Evolutionary conservation across 1,140 invertebrate species (phyloP), one percentile per base, ranked within the genome.

Genomic region (Drosophila azteca): DNA sequence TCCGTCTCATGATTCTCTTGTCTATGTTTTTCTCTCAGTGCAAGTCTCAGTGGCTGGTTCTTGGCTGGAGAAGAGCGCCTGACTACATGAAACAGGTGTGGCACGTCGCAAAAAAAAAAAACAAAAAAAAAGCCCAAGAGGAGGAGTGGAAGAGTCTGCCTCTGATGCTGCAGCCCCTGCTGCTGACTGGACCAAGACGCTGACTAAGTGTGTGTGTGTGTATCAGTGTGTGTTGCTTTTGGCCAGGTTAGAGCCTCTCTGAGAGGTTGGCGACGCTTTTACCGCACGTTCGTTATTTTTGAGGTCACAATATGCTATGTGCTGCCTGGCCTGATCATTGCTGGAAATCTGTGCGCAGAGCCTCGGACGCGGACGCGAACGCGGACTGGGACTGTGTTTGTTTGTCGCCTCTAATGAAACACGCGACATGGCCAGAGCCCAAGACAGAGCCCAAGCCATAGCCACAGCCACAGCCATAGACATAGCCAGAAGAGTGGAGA

Each of bases 221-320:
- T 63, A 65, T 60, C 51, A 55, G 26, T 26, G 24, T 26, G 48
- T 64, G 67, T 35, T 43, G 41, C 58, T 83, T 84, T 73, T 68
- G 52, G 58, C 68, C 65, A 58, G 67, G 67, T 70, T 70, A 69
- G 65, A 69, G 67, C 64, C 35, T 39, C 35, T 70, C 44, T 58
- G 51, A 57, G 51, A 70, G 85, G 70, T 88, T 88, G 84, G 87
- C 87, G 87, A 90, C 87, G 87, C 81, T 90, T 90, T 90, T 90
- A 90, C 87, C 87, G 77, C 87, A 90, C 81, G 87, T 90, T 90
- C 87, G 87, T 90, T 90, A 90, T 90, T 90, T 88, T 88, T 88
- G 79, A 88, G 83, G 83, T 88, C 83, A 88, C 83, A 88, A 88
- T 88, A 87, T 87, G 79, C 74, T 62, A 68, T 67, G 51, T 60